Evolutionary conservation across 1,140 invertebrate genomes (phyloP), one percentile per base, ranked within the genome.

Genomic region (Vanessa tameamea): DNA sequence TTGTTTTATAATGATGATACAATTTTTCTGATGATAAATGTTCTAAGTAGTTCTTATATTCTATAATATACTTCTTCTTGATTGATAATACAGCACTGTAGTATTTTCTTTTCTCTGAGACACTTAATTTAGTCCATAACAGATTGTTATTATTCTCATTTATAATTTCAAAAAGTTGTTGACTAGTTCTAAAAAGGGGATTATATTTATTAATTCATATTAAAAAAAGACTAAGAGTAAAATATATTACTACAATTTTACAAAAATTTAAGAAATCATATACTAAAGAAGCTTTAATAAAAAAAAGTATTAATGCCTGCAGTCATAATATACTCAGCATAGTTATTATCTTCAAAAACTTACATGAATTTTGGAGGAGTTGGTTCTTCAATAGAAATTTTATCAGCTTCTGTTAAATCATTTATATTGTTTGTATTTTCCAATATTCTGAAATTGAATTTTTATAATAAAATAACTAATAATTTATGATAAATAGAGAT

Each of bases 1-100:
- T 72, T 15, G 75, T 69, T 78, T 74, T 82, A 72, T 87, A 85
- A 73, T 82, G 76, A 26, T 80, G 61, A 79, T 80, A 84, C 48
- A 90, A 73, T 55, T 87, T 78, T 74, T 78, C 78, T 48, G 73
- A 59, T 53, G 82, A 64, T 68, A 90, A 80, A 48, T 75, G 84
- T 67, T 89, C 83, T 78, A 91, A 82, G 73, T 84, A 91, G 64
- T 65, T 64, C 70, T 73, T 81, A 55, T 87, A 89, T 61, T 85
- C 74, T 37, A 53, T 76, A 20, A 89, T 70, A 67, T 86, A 91
- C 37, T 86, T 78, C 64, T 63, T 85, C 80, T 88, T 89, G 20
- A 91, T 81, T 1, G 53, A 63, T 16, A 31, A 51, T 20, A 84
- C 79, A 69, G 88, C 87, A 23, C 37, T 75, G 51, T 71, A 73